Conservation (phyloP, 2,888 invertebrate species). For the Brassicogethes aeneus region DNA sequence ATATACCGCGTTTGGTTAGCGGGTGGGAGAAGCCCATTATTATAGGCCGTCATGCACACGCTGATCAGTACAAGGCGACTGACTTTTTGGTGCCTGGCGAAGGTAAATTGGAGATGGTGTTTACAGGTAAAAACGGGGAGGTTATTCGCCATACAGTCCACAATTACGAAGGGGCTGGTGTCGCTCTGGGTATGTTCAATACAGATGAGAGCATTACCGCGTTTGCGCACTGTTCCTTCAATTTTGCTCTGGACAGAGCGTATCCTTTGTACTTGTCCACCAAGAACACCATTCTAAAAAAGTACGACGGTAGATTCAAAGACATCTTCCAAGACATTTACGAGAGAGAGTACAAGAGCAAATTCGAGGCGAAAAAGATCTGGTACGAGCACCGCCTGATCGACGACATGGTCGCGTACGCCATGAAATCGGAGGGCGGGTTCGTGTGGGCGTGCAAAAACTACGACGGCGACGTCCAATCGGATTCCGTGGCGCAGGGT, state of each 20-base stretch:
- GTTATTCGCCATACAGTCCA: conserved; percentile 62
- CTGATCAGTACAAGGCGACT: conserved; percentile 94
- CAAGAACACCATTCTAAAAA: conserved; percentile 92
- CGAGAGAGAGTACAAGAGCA: conserved; percentile 70
- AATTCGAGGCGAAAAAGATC: conserved; percentile 75
- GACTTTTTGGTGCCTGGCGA: conserved; percentile 91
- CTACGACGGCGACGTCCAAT: conserved; percentile 97
- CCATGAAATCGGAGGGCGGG: conserved; percentile 94
- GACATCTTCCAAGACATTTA: conserved; percentile 95
- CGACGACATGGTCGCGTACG: conserved; percentile 98
- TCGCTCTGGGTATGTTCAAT: conserved; percentile 91
- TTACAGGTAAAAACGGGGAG: conserved; percentile 57
- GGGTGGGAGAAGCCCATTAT: conserved; percentile 95
- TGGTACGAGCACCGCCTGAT: conserved; percentile 98
- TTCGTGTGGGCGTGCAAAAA: conserved; percentile 99
- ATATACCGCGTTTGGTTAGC: conserved; percentile 88
- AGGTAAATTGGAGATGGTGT: conserved; percentile 80
- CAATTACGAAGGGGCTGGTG: conserved; percentile 77
- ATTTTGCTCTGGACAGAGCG: conserved; percentile 73
- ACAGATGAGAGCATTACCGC: conserved; percentile 84
- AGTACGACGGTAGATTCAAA: conserved; percentile 92
- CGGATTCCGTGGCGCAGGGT: conserved; percentile 95
- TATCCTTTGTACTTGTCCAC: conserved; percentile 90
- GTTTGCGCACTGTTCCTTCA: conserved; percentile 90
- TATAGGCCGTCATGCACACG: conserved; percentile 96